Base-by-base conservation (phyloP, 2,113 vertebrate species). In the Chloropsis cyanopogon region DNA sequence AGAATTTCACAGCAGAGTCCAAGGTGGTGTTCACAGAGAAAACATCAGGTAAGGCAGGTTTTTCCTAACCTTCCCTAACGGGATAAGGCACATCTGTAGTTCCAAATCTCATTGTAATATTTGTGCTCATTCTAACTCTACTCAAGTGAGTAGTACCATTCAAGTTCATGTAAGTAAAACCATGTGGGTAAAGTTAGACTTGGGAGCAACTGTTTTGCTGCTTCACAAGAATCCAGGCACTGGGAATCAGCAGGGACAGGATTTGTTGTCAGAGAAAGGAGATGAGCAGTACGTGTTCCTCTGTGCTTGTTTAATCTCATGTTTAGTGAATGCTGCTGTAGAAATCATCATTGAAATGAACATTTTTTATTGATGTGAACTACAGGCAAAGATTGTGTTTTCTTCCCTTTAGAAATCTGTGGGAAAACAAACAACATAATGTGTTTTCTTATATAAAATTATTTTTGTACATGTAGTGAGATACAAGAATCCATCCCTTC, bases 1-100 rank as follows among this genome's bases (percentile, higher is more conserved):
- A 99, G 86, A 99, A 99, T 96, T 99, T 99, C 97, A 99, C 99
- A 42, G 98, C 99, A 4, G 99, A 99, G 94, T 99, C 99, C 90
- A 99, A 99, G 92, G 99, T 99, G 60, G 97, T 99, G 68, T 99
- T 99, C 59, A 98, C 98, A 47, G 99, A 99, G 97, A 99, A 99
- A 97, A 99, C 98, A 29, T 98, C 98, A 97, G 99, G 99, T 99
- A 97, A 98, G 98, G 53, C 39, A 52, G 19, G 10, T 18, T 31
- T 57, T 64, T 61, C 6, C 31, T 49, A 31, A 41, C 50, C 31
- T 42, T 23, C 7, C 11, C 26, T 42, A 12, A 37, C 3, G 7
- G 33, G 24, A 17, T 78, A 52, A 60, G 25, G 47, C 37, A 82
- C 23, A 49, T 70, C 25, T 73, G 16, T 28, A 20, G 59, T 64